phyloP scores from a whole-genome alignment of 2,113 vertebrate genomes.

The Bucco capensis region DNA sequence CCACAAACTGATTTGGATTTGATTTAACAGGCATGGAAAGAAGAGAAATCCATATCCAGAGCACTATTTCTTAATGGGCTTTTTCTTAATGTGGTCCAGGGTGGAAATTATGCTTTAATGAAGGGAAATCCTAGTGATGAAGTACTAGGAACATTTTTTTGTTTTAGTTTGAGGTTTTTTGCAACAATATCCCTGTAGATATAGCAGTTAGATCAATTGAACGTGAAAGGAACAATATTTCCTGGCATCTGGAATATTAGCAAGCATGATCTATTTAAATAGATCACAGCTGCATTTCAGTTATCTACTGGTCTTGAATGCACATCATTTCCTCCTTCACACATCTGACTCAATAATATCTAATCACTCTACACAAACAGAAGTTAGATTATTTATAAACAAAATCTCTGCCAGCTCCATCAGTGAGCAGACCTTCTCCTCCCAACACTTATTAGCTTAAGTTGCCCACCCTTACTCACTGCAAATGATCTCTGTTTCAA shows the following conservation, averaged over 20 bases:
- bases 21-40: not conserved
- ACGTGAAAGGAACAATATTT: not conserved
- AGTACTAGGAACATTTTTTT: rapidly evolving
- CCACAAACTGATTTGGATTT: not conserved
- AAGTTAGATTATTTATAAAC: not conserved
- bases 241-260: not conserved
- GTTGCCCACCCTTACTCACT: not conserved
- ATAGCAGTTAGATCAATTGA: not conserved
- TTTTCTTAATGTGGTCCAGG: not conserved
- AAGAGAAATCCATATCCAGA: not conserved
- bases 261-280: not conserved
- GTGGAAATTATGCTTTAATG: not conserved
- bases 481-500: not conserved
- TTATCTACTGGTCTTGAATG: not conserved
- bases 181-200: not conserved
- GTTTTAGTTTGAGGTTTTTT: not conserved
- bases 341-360: not conserved
- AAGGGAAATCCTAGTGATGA: not conserved
- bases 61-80: not conserved
- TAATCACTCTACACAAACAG: not conserved
- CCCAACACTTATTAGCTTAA: not conserved
- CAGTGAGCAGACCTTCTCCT: not conserved
- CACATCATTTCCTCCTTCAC: not conserved
- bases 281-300: not conserved
- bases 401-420: not conserved